Evolutionary conservation across 2,797 vertebrate species (phyloP).

Genomic region (Naso thynnoides): DNA sequence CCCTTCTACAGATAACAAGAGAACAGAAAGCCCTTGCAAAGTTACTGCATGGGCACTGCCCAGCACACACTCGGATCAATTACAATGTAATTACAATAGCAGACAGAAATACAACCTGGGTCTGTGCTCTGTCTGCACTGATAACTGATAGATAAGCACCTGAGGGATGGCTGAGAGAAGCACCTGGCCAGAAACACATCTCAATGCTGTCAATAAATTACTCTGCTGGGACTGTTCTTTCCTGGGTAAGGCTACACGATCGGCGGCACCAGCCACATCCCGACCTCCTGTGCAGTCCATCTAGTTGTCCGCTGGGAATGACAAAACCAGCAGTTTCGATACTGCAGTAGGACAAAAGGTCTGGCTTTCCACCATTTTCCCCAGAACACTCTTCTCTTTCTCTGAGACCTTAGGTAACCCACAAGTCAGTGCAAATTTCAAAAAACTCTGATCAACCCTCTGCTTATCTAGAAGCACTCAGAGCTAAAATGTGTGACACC

Average conservation of each 20-base stretch:
- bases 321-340: conserved; percentile 49
- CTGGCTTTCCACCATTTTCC: not conserved
- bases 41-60: conserved; percentile 63
- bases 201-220: conserved; percentile 76
- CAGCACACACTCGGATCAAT: conserved; percentile 74
- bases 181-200: conserved; percentile 76
- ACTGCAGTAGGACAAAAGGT: conserved; percentile 48
- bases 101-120: conserved; percentile 81
- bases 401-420: conserved; percentile 30
- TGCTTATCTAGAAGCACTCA: conserved; percentile 51
- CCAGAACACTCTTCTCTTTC: conserved; percentile 16
- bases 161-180: conserved; percentile 78
- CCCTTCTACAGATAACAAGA: conserved; percentile 59
- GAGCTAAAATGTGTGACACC: conserved; percentile 50
- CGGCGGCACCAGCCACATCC: conserved; percentile 60
- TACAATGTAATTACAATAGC: conserved; percentile 84
- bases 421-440: conserved; percentile 49
- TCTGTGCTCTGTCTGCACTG: conserved; percentile 76
- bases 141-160: conserved; percentile 81
- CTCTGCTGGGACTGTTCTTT: conserved; percentile 71
- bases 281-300: conserved; percentile 63
- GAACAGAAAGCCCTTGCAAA: conserved; percentile 54
- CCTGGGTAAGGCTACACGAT: conserved; percentile 67
- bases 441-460: conserved; percentile 55
- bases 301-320: conserved; percentile 56